Percentiles rank a stretch among this genome's conserved stretches.
These are phyloP conservation scores for Sthenelais limicola DNA, from an alignment of 2,888 invertebrate genomes.

Conservation along the genomic window DNA sequence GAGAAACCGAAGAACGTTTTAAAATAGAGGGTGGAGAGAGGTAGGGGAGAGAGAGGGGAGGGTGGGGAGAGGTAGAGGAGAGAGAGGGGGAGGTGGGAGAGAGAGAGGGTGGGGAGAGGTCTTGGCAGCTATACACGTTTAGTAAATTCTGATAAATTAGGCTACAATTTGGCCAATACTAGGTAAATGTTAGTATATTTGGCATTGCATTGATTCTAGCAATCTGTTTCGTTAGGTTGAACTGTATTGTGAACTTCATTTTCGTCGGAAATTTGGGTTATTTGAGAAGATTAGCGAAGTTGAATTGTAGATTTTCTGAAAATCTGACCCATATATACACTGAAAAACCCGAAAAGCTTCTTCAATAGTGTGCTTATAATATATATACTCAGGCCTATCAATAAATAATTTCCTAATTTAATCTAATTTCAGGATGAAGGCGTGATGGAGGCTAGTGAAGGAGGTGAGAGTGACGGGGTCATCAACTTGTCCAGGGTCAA, in stretches of 20 bases:
- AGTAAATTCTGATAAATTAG: too few relatives aligned
- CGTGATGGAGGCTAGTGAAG: conserved; percentile 37
- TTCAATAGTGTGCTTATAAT: neutral
- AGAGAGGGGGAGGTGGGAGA: neutral
- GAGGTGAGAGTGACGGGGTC: conserved; percentile 29
- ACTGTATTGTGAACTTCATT: too few relatives aligned
- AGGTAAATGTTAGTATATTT: too few relatives aligned
- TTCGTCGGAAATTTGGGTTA: too few relatives aligned
- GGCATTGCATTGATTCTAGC: too few relatives aligned
- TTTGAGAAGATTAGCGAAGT: too few relatives aligned
- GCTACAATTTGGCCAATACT: too few relatives aligned
- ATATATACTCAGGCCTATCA: neutral
- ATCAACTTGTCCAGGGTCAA: conserved; percentile 40
- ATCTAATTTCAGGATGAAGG: conserved; percentile 39
- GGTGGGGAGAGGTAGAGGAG: neutral
- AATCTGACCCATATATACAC: too few relatives aligned
- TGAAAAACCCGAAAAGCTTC: too few relatives aligned
- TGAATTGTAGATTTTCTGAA: too few relatives aligned
- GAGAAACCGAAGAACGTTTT: neutral
- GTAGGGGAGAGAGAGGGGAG: conserved; percentile 5
- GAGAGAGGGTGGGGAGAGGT: conserved; percentile 1
- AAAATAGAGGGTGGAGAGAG: conserved; percentile 3
- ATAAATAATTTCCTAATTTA: neutral
- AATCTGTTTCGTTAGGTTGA: too few relatives aligned
- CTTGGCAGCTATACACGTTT: too few relatives aligned